phyloP scores from a whole-genome alignment of 2,888 invertebrate genomes.

The Polietes domitor region DNA sequence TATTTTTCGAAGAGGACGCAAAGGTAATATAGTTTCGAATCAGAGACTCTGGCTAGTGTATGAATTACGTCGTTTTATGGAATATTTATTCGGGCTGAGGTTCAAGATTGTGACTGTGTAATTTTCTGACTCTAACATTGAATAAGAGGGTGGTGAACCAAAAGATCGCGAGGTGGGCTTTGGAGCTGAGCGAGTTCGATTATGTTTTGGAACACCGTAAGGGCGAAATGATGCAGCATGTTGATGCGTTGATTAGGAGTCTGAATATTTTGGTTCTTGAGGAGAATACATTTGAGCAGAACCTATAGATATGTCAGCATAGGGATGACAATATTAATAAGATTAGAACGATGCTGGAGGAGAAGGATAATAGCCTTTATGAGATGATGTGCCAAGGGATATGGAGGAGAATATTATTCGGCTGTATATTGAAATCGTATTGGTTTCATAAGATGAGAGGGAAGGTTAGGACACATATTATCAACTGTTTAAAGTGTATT shows the following conservation, averaged over 20 bases:
- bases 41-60: conserved; percentile 47
- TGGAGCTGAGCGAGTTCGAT: conserved; percentile 22
- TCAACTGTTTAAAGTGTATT: too few relatives aligned
- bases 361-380: conserved; percentile 8
- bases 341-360: background rate
- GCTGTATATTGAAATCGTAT: conserved; percentile 1
- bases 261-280: conserved; percentile 47
- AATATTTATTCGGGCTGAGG: conserved; percentile 32
- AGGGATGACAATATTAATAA: conserved; percentile 7
- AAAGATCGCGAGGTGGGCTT: conserved; percentile 36
- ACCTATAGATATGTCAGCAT: conserved; percentile 44
- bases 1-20: too few relatives aligned
- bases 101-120: conserved; percentile 46
- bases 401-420: background rate
- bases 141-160: conserved; percentile 47
- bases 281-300: conserved; percentile 45
- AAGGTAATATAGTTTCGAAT: conserved; percentile 51
- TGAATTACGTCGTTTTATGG: conserved; percentile 34
- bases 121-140: conserved; percentile 18
- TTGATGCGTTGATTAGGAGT: conserved; percentile 39
- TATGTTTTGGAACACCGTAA: conserved; percentile 35
- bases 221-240: conserved; percentile 37
- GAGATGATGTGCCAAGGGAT: conserved; percentile 27
- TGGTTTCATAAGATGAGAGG: conserved; percentile 15
- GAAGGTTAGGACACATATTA: background rate